Evolutionary conservation across 1,140 invertebrate genomes (phyloP).

Genomic region (Bombus picipes): DNA sequence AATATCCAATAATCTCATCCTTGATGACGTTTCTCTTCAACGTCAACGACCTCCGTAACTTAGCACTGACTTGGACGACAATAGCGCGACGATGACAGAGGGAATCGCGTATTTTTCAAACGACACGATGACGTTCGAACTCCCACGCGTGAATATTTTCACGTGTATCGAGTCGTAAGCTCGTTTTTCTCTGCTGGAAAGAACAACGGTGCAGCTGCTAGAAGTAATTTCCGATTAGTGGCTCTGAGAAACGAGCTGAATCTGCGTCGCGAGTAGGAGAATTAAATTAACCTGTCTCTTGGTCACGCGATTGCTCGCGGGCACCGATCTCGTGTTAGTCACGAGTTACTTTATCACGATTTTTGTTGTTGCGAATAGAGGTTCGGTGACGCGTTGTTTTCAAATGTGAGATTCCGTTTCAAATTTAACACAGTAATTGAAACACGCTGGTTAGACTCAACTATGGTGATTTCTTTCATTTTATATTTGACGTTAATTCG

Average conservation of each 20-base stretch:
- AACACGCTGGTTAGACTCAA: background rate
- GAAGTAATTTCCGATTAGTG: conserved; percentile 16
- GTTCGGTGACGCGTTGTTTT: background rate
- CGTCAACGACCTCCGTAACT: conserved; percentile 30
- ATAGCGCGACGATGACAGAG: conserved; percentile 29
- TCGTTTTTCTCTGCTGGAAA: background rate
- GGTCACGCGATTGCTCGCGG: background rate
- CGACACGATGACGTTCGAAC: background rate
- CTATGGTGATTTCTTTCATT: background rate
- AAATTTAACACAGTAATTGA: background rate
- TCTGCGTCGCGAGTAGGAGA: background rate
- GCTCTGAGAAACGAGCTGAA: background rate
- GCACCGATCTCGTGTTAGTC: background rate
- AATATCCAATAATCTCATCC: background rate
- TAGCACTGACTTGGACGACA: background rate
- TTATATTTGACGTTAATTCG: too few species aligned
- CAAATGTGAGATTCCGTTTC: background rate
- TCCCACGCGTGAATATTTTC: conserved; percentile 30
- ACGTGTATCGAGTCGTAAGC: background rate
- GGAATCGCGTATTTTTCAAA: conserved; percentile 1
- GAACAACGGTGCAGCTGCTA: background rate
- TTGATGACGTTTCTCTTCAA: too few species aligned
- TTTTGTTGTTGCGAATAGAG: background rate
- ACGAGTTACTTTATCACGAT: conserved; percentile 14
- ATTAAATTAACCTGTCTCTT: conserved; percentile 8